Evolutionary conservation across 2,888 invertebrate species (phyloP).

Genomic region (Myopa testacea): DNA sequence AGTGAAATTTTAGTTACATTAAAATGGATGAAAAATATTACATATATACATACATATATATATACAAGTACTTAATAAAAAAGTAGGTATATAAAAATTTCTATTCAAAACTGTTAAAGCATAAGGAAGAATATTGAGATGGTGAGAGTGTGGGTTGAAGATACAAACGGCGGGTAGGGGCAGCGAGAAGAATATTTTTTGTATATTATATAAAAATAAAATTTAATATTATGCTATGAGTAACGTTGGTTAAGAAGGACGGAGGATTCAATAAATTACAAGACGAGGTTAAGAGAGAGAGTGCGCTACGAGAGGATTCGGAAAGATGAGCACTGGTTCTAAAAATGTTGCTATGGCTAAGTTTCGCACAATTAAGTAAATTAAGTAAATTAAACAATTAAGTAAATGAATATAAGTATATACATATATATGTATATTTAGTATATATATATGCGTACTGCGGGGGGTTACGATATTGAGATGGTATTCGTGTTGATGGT

Average conservation of each 20-base stretch:
- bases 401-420: too few species aligned
- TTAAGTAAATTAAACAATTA: too few species aligned
- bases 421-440: too few species aligned
- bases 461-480: too few species aligned
- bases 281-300: conserved; percentile 52
- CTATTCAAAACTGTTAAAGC: conserved; percentile 50
- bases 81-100: neutral
- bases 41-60: neutral
- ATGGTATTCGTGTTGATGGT: too few species aligned
- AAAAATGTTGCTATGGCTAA: conserved; percentile 33
- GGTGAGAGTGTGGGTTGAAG: too few species aligned
- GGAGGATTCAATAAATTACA: conserved; percentile 41
- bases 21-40: neutral
- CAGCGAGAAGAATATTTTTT: neutral
- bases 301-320: neutral
- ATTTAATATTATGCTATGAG: conserved; percentile 18
- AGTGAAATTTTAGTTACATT: conserved; percentile 26
- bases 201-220: conserved; percentile 32
- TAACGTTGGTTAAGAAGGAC: conserved; percentile 30
- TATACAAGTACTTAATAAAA: neutral
- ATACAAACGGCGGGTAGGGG: neutral
- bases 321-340: conserved; percentile 43
- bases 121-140: conserved; percentile 27
- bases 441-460: too few species aligned
- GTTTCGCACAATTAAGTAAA: too few species aligned